Base-by-base conservation (phyloP, 2,797 vertebrate genomes). In the Lemur catta region DNA sequence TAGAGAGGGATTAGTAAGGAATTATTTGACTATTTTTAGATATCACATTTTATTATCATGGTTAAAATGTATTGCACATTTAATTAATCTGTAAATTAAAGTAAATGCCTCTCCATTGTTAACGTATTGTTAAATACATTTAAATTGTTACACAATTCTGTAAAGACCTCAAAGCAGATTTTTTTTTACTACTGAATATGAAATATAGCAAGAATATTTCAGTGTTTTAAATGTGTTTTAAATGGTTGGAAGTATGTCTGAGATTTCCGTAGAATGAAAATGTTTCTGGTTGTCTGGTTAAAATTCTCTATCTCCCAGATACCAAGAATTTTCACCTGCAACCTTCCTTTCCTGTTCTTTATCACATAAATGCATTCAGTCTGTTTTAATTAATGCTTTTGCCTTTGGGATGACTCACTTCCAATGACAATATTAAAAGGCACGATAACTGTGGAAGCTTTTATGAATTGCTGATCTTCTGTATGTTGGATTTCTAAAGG, bases 61-160 rank as follows among this genome's bases (percentile, higher is more conserved):
- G 30, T 74, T 52, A 94, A 84, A 96, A 78, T 78, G 35, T 46
- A 43, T 75, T 75, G 63, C 3, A 87, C 11, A 57, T 81, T 72
- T 72, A 93, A 90, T 91, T 84, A 90, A 82, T 76, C 55, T 89
- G 6, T 9, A 95, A 93, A 69, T 85, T n/a, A 81, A 95, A 74
- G 14, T 55, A 55, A 95, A 71, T 67, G 33, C 3, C 13, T 67
- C 48, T 52, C 50, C 15, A 52, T 50, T 80, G 9, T 28, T 89
- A 88, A 96, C 17, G 33, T 91, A 46, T 81, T 33, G 11, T 59
- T 94, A 88, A 92, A 65, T 69, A 46, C 6, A 65, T 74, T 33
- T 61, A 95, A 61, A 81, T 63, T 71, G 17, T 61, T 81, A 74
- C 93, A 61, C 33, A 65, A 80, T 72, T 93, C 46, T 76, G 46